A percentile compares a stretch with the other conserved stretches of the same genome.
Evolutionary conservation across 1,140 invertebrate genomes (phyloP).

Genomic region (Steinernema feltiae): DNA sequence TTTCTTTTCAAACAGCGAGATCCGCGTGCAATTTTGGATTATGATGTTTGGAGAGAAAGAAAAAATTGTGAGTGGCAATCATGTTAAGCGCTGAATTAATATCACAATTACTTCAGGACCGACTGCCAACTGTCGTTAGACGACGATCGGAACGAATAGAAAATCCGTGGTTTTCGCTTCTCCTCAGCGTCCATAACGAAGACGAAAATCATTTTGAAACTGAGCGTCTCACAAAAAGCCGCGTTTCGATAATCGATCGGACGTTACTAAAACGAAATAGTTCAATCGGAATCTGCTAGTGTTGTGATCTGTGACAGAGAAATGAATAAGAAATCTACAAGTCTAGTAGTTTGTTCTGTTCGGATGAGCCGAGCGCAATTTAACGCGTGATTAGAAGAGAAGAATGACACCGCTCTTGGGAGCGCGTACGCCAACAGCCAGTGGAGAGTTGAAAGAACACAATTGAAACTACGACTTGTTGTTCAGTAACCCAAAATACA

Average conservation of each 20-base stretch:
- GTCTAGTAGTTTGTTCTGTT: neutral
- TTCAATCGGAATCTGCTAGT: neutral
- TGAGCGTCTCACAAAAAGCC: neutral
- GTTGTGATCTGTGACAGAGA: neutral
- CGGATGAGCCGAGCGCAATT: neutral
- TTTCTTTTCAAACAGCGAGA: slow-evolving; percentile 47
- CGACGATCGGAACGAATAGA: slow-evolving; percentile 22
- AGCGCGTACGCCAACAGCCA: too few species aligned
- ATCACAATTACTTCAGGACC: neutral
- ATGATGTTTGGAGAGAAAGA: slow-evolving; percentile 27
- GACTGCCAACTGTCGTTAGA: neutral
- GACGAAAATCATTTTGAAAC: slow-evolving; percentile 16
- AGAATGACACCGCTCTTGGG: neutral
- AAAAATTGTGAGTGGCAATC: slow-evolving; percentile 7
- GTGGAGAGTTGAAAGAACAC: too few species aligned
- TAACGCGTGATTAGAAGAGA: neutral
- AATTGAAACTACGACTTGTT: too few species aligned
- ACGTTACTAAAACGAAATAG: neutral
- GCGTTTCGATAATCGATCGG: neutral
- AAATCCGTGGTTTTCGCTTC: slow-evolving; percentile 31
- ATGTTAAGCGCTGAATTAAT: too few species aligned
- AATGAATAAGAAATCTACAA: neutral
- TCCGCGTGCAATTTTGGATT: slow-evolving; percentile 44
- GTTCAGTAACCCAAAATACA: too few species aligned
- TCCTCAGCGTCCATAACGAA: slow-evolving; percentile 25